Conservation (phyloP, 2,797 vertebrate genomes). For the Acipenser oxyrinchus region DNA sequence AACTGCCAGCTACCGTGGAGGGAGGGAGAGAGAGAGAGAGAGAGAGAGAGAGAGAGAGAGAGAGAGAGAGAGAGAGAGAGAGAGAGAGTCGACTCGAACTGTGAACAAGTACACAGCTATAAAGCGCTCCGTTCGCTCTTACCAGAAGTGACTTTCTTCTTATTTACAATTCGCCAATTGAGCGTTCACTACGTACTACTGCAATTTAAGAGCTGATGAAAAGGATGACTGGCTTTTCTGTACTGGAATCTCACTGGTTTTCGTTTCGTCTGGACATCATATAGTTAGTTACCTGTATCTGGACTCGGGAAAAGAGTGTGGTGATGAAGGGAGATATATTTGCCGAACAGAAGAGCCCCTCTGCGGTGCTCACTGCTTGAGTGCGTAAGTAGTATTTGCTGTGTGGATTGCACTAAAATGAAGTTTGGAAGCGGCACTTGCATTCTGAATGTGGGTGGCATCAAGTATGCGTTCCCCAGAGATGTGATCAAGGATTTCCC, state of each 20-base stretch:
- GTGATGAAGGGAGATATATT: constrained; percentile 16
- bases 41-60: constrained; percentile 16
- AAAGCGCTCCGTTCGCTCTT: constrained; percentile 6
- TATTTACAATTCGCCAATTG: constrained; percentile 10
- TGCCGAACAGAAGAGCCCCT: constrained; percentile 7
- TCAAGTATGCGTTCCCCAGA: constrained; percentile 85
- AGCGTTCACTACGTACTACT: neutral
- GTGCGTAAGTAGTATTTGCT: neutral
- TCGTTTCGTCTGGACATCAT: constrained; percentile 4
- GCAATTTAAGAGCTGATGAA: constrained; percentile 1
- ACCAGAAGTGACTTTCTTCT: constrained; percentile 2
- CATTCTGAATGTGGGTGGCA: constrained; percentile 90
- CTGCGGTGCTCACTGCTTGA: constrained; percentile 37
- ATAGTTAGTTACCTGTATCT: constrained; percentile 11
- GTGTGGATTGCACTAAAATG: constrained; percentile 41
- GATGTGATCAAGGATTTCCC: constrained; percentile 95
- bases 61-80: constrained; percentile 16
- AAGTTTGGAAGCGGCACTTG: constrained; percentile 73
- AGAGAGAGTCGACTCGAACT: constrained; percentile 5
- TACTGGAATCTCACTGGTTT: constrained; percentile 1
- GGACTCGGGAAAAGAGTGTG: constrained; percentile 11
- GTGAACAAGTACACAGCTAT: no score
- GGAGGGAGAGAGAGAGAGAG: constrained; percentile 16
- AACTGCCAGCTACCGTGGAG: constrained; percentile 16
- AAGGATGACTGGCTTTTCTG: neutral